Evolutionary conservation across 92 coral and sea anemone genomes (phyloP), one percentile per base, ranked within the genome.

Genomic region (Galaxea fascicularis): DNA sequence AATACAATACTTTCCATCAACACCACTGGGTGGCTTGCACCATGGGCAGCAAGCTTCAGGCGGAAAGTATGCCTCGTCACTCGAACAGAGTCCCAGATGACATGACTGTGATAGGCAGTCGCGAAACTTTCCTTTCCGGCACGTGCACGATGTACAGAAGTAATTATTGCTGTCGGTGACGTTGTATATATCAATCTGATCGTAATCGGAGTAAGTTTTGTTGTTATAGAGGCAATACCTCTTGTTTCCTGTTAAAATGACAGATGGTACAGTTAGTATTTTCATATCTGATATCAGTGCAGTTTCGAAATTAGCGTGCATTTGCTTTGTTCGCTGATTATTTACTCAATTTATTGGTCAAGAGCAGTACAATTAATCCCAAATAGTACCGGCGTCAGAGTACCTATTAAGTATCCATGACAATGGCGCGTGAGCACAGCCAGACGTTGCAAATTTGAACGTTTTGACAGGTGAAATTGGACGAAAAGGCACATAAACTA

Each of bases 121-220:
- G 41, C 41, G 41, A 35, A 35, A 60, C 70, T 77, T 18, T 58
- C 82, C 82, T 1, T 8, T 12, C 0, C 12, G 21, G 7, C 82
- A 77, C 12, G 39, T 12, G 17, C 82, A 77, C 13, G 44, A 13
- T 62, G 8, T 24, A 17, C 82, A 77, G 17, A 5, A 29, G 21
- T n/a, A 60, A 41, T 49, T n/a, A 10, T 4, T 47, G 8, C 20
- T 13, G 25, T 39, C 22, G 0, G 31, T 77, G 22, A 39, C 18
- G 4, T 77, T 20, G 15, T 10, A 59, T 54, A 21, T 14, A 0
- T 21, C 18, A 0, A 53, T 30, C 7, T 35, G n/a, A n/a, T 77
- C 57, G 59, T 69, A 69, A 0, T 77, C 82, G 10, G 49, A 15
- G 46, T 22, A 59, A 25, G 64, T n/a, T 44, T 41, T 58, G 70